Evolutionary conservation across 2,113 vertebrate species (phyloP).

Genomic region (Scolopax mira): DNA sequence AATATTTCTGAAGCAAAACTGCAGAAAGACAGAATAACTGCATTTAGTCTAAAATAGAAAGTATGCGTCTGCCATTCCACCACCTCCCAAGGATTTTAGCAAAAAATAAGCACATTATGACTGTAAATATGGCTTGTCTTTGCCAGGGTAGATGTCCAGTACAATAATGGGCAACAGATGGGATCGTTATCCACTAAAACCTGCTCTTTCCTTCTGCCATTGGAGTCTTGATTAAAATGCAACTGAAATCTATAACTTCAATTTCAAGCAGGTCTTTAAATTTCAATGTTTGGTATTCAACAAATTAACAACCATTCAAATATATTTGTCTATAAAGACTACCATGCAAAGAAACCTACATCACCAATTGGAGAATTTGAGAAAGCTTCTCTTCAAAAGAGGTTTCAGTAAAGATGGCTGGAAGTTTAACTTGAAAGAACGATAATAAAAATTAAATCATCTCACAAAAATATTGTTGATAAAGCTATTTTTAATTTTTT

Average conservation of each 20-base stretch:
- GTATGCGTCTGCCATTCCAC: background rate
- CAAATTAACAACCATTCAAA: background rate
- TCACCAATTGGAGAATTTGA: background rate
- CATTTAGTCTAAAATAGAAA: background rate
- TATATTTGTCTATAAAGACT: background rate
- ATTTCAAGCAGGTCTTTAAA: background rate
- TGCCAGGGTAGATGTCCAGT: background rate
- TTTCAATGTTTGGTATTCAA: background rate
- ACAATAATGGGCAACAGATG: background rate
- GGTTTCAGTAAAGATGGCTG: background rate
- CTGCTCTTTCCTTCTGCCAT: background rate
- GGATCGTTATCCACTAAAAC: background rate
- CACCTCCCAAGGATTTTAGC: background rate
- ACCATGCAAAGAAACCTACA: background rate
- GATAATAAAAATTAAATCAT: background rate
- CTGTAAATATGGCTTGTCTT: background rate
- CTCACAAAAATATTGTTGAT: background rate
- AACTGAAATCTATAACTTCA: background rate
- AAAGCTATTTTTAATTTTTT: background rate
- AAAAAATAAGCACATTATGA: background rate
- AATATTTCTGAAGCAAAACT: background rate
- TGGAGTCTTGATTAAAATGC: background rate
- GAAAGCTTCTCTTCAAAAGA: background rate
- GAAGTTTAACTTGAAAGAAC: background rate
- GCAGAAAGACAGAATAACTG: background rate